phyloP scores from a whole-genome alignment of 2,797 vertebrate genomes.

The Mus caroli region DNA sequence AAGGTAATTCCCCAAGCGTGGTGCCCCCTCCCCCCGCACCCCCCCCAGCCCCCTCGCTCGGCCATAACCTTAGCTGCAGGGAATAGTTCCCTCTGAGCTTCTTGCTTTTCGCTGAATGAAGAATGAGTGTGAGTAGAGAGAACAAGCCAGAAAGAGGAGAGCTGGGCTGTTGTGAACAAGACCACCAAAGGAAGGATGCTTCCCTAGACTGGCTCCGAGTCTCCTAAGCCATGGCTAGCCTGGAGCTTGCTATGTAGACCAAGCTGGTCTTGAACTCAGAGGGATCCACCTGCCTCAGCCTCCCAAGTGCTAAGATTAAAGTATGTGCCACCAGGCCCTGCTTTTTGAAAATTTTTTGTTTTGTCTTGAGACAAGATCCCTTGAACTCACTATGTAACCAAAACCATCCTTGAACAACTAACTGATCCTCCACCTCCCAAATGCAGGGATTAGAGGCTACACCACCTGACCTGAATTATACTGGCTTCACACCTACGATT shows the following conservation, averaged over 20 bases:
- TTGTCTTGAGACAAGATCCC: neutral
- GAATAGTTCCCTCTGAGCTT: slow-evolving; percentile 29
- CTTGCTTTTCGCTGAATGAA: slow-evolving; percentile 57
- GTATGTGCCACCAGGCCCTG: neutral
- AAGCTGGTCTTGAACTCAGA: neutral
- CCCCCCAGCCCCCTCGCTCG: no score
- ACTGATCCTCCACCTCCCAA: neutral
- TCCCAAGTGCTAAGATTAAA: neutral
- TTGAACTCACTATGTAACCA: neutral
- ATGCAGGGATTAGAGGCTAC: neutral
- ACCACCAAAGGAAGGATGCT: neutral
- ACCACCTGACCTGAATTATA: neutral
- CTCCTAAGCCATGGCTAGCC: neutral
- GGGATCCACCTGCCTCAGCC: neutral
- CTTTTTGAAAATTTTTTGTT: neutral
- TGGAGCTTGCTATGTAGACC: no score
- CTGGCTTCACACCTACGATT: neutral
- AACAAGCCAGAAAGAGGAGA: neutral
- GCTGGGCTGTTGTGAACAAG: neutral
- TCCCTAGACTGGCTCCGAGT: no score
- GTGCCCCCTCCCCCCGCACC: neutral
- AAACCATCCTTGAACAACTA: no score
- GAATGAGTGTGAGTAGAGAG: neutral
- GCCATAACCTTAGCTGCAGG: neutral
- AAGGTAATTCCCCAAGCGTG: neutral